A percentile compares a stretch with the other conserved stretches of the same genome.
These are phyloP conservation scores for Lycorma delicatula DNA, from an alignment of 1,140 invertebrate species.

Conservation along the genomic window DNA sequence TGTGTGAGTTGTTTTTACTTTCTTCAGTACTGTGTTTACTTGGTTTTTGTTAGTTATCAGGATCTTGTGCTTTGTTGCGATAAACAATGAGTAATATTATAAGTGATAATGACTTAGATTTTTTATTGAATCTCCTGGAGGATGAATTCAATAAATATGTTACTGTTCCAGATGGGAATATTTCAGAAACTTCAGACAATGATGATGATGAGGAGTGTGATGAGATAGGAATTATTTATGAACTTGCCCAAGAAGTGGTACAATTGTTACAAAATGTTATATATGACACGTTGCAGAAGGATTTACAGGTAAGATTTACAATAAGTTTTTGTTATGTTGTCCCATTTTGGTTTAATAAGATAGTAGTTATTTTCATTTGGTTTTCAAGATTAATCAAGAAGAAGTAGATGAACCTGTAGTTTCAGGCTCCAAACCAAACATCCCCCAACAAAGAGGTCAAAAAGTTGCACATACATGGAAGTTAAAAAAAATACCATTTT, in stretches of 20 bases:
- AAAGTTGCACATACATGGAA: background rate
- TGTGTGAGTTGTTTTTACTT: background rate
- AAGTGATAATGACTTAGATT: background rate
- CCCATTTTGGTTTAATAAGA: background rate
- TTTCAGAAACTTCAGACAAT: slow-evolving; percentile 1
- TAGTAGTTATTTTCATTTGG: background rate
- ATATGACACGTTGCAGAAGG: background rate
- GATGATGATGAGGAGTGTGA: background rate
- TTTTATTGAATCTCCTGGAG: background rate
- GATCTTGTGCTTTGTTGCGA: background rate
- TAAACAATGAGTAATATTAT: background rate
- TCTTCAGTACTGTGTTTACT: background rate
- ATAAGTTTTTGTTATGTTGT: background rate
- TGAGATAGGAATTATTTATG: background rate
- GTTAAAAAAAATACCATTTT: background rate
- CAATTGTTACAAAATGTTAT: background rate
- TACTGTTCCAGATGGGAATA: background rate
- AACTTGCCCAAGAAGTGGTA: background rate
- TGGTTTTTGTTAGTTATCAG: background rate
- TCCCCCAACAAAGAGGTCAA: background rate
- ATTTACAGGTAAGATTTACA: slow-evolving; percentile 1
- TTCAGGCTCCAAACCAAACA: background rate
- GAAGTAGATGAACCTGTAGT: background rate
- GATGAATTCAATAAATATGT: background rate
- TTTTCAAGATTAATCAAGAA: background rate